Conservation (phyloP, 2,888 invertebrate species). For the Phasia obesa region DNA sequence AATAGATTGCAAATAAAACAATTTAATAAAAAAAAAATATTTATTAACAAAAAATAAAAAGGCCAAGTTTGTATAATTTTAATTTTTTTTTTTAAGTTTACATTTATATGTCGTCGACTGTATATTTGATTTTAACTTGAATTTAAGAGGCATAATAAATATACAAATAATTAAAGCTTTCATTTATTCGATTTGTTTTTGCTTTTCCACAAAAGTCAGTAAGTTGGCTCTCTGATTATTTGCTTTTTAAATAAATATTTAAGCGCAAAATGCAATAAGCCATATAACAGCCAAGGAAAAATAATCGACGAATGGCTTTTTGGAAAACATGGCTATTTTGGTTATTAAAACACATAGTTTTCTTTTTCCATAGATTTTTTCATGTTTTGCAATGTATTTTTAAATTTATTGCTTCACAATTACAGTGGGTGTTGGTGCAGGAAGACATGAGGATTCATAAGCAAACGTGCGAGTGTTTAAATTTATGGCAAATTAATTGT, state of each 20-base stretch:
- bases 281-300: conserved; percentile 41
- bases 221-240: neutral
- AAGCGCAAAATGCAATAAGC: conserved; percentile 5
- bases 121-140: too few species aligned
- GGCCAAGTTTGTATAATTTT: too few species aligned
- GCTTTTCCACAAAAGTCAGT: too few species aligned
- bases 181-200: too few species aligned
- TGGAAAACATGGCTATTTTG: conserved; percentile 55
- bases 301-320: conserved; percentile 46
- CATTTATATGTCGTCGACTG: too few species aligned
- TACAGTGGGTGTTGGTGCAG: conserved; percentile 35
- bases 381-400: conserved; percentile 17
- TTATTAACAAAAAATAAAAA: too few species aligned
- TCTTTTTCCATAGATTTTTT: conserved; percentile 1
- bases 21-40: too few species aligned
- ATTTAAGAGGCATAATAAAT: too few species aligned
- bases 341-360: conserved; percentile 45
- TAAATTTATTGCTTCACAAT: conserved; percentile 43
- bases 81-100: too few species aligned
- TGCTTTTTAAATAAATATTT: conserved; percentile 20
- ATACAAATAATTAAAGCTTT: too few species aligned
- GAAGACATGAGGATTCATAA: conserved; percentile 21
- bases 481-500: conserved; percentile 70
- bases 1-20: too few species aligned
- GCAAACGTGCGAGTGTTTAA: conserved; percentile 34